Evolutionary conservation across 2,888 invertebrate species (phyloP).

Genomic region (Spialia ferax): DNA sequence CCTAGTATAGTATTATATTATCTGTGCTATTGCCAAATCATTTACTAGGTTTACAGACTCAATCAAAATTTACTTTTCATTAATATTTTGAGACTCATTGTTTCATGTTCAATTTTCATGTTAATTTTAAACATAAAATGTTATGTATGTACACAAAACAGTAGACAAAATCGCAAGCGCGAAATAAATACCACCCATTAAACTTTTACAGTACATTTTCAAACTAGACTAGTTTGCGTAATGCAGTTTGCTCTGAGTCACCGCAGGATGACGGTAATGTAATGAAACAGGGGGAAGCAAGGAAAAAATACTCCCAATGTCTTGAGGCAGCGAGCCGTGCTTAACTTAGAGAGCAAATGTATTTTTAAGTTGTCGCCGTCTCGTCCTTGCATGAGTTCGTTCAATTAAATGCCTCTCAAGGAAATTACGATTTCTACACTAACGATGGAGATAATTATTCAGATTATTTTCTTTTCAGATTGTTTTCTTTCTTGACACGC

Average conservation of each 20-base stretch:
- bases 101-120: too few relatives aligned
- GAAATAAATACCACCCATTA: background rate
- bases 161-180: background rate
- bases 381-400: slow-evolving; percentile 69
- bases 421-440: slow-evolving; percentile 20
- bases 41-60: too few relatives aligned
- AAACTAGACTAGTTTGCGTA: slow-evolving; percentile 10
- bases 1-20: too few relatives aligned
- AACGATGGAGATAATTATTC: background rate
- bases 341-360: slow-evolving; percentile 73
- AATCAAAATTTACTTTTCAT: too few relatives aligned
- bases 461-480: too few relatives aligned
- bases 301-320: slow-evolving; percentile 53
- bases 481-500: too few relatives aligned
- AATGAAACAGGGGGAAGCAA: slow-evolving; percentile 45
- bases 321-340: slow-evolving; percentile 57
- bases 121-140: too few relatives aligned
- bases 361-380: slow-evolving; percentile 79
- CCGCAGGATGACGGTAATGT: slow-evolving; percentile 30
- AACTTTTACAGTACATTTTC: slow-evolving; percentile 5
- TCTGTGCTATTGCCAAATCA: too few relatives aligned
- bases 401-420: slow-evolving; percentile 61
- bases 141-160: too few relatives aligned
- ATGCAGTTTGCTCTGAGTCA: slow-evolving; percentile 1
- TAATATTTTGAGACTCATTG: too few relatives aligned